These are phyloP conservation scores for Calycopis cecrops DNA, from an alignment of 1,140 invertebrate species.

Conservation along the genomic window DNA sequence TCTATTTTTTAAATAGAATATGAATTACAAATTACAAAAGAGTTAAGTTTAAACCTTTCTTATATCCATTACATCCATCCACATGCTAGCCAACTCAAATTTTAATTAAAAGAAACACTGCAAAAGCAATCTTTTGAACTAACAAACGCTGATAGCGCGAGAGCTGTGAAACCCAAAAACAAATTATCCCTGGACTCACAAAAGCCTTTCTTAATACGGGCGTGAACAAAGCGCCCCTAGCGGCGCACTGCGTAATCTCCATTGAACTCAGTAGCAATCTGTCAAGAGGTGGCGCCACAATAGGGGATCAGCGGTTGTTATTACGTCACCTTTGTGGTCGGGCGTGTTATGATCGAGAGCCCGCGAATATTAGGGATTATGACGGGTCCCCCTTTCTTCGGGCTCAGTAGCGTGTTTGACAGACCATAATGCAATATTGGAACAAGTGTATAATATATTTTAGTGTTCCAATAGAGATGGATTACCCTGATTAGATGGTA, in stretches of 20 bases:
- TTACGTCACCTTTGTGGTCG: constrained; percentile 67
- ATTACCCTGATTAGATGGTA: too few relatives aligned
- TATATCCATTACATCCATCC: too few relatives aligned
- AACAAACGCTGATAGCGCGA: constrained; percentile 13
- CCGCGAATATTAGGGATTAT: constrained; percentile 68
- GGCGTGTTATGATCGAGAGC: constrained; percentile 60
- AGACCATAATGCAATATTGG: too few relatives aligned
- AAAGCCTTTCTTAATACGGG: constrained; percentile 50
- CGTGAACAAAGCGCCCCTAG: constrained; percentile 58
- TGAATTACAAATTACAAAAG: too few relatives aligned
- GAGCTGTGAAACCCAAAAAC: constrained; percentile 45
- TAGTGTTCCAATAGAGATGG: too few relatives aligned
- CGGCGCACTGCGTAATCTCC: constrained; percentile 48
- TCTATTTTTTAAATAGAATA: too few relatives aligned
- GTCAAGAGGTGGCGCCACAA: constrained; percentile 70
- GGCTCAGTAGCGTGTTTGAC: constrained; percentile 2
- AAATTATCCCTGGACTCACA: constrained; percentile 54
- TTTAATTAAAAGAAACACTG: constrained; percentile 1
- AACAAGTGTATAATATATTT: too few relatives aligned
- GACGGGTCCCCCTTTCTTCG: constrained; percentile 47
- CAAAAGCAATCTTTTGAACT: constrained; percentile 11
- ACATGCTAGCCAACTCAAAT: neutral
- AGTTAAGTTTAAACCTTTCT: too few relatives aligned
- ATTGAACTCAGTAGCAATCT: constrained; percentile 59
- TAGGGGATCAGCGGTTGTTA: constrained; percentile 66